Percentiles rank a stretch among this genome's conserved stretches.
Evolutionary conservation across 2,797 vertebrate species (phyloP).

Genomic region (Natrix natrix): DNA sequence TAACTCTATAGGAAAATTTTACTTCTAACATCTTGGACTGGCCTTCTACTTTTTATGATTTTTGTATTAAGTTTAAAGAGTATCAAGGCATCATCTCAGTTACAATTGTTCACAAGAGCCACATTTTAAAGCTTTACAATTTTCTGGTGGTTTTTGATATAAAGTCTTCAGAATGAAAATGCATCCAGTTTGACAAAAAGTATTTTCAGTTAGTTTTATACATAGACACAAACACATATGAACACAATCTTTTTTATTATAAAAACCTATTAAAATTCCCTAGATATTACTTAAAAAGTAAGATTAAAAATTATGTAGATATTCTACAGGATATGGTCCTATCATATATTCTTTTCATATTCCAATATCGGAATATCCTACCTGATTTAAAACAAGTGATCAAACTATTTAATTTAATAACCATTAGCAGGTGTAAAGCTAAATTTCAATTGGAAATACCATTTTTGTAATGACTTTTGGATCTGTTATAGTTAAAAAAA

Average conservation of each 20-base stretch:
- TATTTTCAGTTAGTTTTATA: constrained; percentile 36
- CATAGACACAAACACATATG: neutral
- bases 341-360: constrained; percentile 25
- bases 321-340: constrained; percentile 19
- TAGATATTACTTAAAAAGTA: constrained; percentile 54
- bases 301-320: constrained; percentile 40
- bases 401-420: constrained; percentile 32
- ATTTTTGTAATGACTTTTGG: constrained; percentile 40
- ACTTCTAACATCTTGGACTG: constrained; percentile 62
- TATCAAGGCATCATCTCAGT: constrained; percentile 69
- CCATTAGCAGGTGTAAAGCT: constrained; percentile 27
- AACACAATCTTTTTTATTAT: constrained; percentile 35
- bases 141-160: constrained; percentile 65
- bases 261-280: constrained; percentile 59
- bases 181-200: constrained; percentile 61
- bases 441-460: constrained; percentile 44
- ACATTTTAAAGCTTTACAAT: constrained; percentile 68
- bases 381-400: constrained; percentile 42
- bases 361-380: constrained; percentile 8
- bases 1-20: constrained; percentile 63
- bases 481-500: constrained; percentile 34
- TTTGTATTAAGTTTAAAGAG: constrained; percentile 60
- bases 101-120: constrained; percentile 66
- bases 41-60: constrained; percentile 65
- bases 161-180: constrained; percentile 62